Base-by-base conservation (phyloP, 2,888 invertebrate species). In the Epinotia bilunana region DNA sequence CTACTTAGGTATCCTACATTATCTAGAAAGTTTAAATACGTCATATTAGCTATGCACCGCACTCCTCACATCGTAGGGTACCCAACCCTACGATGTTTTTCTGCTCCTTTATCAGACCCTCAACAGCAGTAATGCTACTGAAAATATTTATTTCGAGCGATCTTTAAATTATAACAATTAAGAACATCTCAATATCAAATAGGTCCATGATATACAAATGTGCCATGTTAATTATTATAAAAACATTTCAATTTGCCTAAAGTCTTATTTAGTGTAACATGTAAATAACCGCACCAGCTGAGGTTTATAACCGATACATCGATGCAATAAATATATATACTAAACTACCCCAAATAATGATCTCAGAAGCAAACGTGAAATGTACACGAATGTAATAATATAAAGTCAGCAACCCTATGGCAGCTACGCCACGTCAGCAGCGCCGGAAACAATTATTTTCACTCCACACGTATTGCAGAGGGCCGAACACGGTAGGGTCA, bases 381-480 rank as follows among this genome's bases (percentile, higher is more conserved):
- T 13, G 33, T 46, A 11, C 33, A 20, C 16, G 60, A 53, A 12
- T 60, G 12, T 12, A 76, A 69, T 65, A 71, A 65, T 43, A 72
- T 46, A 71, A 61, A 58, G 68, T 20, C 33, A 61, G 39, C 64
- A 77, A 79, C 78, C 77, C 78, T 74, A 74, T 72, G 73, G 76
- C 67, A 68, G 78, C 69, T 65, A 70, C 75, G 78, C 78, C 73
- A 79, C 83, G 82, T 83, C 82, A 82, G 80, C 81, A 82, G 83
- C 83, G 84, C 82, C 83, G 87, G 87, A 88, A 87, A 86, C 87
- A 88, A 89, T 90, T 89, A 88, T 88, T 88, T 86, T 85, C 80
- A 78, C 82, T 85, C 86, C 80, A 81, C 80, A 83, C 82, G 83
- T 84, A 79, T 76, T 73, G 78, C 76, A 74, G 74, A 77, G 77